Base-by-base conservation (phyloP, 2,888 invertebrate species). In the Andricus quercusramuli region DNA sequence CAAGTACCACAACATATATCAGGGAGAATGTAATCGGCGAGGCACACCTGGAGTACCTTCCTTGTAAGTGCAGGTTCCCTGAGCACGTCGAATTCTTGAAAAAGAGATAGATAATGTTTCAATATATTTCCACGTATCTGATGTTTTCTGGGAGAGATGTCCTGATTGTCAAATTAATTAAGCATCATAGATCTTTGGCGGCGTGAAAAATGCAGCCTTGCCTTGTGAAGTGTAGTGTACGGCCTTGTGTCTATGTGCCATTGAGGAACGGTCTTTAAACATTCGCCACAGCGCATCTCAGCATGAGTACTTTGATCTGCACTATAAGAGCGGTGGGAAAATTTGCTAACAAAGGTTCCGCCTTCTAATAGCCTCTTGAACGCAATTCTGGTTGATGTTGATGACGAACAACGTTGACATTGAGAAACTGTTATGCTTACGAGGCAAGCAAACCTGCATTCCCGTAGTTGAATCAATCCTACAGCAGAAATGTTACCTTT, bases 301-400 rank as follows among this genome's bases (percentile, higher is more conserved):
- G 41, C 41, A 67, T 67, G 44, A 67, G 67, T 41, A 20, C 67
- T 67, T 67, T 67, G 67, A 67, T 67, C 67, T 67, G 67, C 67
- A 67, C 41, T 67, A 41, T 13, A 67, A 41, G 67, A 41, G 67
- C n/a, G 67, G 37, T n/a, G 13, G 22, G 37, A 67, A 41, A 41
- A 67, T 41, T 67, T 67, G 25, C 9, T 37, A 67, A 67, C 67
- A 67, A 67, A 67, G 67, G 41, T 67, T 67, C 41, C 44, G 44
- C 9, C 67, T 44, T 41, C n/a, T 20, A n/a, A 41, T 11, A 41
- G 15, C 67, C 37, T 37, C 67, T 67, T 20, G 22, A 67, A 41
- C 41, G 41, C 67, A 66, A 66, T 66, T 66, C 32, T 1, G 37
- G 37, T 41, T 67, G 41, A 66, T 37, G 41, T 11, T 67, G n/a